phyloP scores from a whole-genome alignment of 2,113 vertebrate genomes.

The Oryzias curvinotus region DNA sequence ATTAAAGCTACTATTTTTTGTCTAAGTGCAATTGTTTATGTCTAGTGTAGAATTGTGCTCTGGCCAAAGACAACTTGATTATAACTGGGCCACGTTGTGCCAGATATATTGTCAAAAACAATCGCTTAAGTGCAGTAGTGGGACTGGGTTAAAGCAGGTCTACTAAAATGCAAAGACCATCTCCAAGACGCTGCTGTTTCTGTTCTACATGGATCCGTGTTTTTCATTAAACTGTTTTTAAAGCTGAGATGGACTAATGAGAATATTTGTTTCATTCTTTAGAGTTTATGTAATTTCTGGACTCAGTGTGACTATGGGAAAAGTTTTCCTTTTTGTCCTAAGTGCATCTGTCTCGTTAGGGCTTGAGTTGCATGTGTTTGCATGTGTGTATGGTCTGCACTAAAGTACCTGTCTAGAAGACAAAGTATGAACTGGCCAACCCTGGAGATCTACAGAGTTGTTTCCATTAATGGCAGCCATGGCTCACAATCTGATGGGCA shows the following conservation, averaged over 20 bases:
- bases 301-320: neutral
- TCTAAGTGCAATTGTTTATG: neutral
- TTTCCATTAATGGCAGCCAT: slow-evolving; percentile 51
- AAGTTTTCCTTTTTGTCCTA: slow-evolving; percentile 7
- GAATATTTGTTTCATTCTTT: too few relatives aligned
- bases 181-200: slow-evolving; percentile 22
- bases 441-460: slow-evolving; percentile 20
- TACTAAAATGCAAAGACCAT: slow-evolving; percentile 46
- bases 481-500: slow-evolving; percentile 57
- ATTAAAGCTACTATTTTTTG: too few relatives aligned
- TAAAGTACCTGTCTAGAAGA: slow-evolving; percentile 66
- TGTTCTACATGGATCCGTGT: too few relatives aligned
- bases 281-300: neutral
- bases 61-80: slow-evolving; percentile 36
- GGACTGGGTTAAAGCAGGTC: slow-evolving; percentile 51
- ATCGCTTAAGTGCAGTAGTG: slow-evolving; percentile 30
- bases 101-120: slow-evolving; percentile 32
- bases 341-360: neutral
- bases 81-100: slow-evolving; percentile 32
- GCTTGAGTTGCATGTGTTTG: slow-evolving; percentile 1
- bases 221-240: too few relatives aligned
- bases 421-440: slow-evolving; percentile 37
- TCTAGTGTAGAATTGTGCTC: slow-evolving; percentile 9
- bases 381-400: slow-evolving; percentile 2
- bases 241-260: too few relatives aligned